Evolutionary conservation across 2,888 invertebrate genomes (phyloP).

Genomic region (Dusona sp.): DNA sequence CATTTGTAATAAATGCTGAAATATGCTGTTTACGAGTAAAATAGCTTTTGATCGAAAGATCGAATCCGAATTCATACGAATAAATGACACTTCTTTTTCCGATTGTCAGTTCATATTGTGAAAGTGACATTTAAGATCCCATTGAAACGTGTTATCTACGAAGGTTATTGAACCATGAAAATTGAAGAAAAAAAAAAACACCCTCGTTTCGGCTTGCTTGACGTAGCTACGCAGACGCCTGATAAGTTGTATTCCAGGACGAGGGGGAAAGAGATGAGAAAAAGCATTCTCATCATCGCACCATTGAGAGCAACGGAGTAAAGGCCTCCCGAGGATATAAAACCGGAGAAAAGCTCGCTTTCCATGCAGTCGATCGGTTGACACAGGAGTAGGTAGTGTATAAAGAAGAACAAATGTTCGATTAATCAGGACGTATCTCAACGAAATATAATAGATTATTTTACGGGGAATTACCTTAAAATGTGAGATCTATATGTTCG

Average conservation of each 20-base stretch:
- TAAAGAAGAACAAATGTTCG: not conserved
- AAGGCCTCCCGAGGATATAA: not conserved
- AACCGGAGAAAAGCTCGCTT: not conserved
- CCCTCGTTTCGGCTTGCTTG: not conserved
- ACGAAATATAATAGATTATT: too few relatives aligned
- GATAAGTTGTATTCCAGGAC: not conserved
- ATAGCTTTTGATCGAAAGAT: not conserved
- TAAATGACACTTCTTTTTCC: not conserved
- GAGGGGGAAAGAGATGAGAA: not conserved
- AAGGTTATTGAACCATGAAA: not conserved
- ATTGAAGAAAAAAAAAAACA: not conserved
- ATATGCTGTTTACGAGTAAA: not conserved
- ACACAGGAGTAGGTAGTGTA: not conserved
- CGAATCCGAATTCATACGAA: not conserved
- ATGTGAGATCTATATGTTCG: too few relatives aligned
- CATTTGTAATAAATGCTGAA: not conserved
- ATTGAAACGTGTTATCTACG: not conserved
- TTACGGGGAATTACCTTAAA: too few relatives aligned
- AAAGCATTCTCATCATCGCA: not conserved
- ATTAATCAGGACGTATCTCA: too few relatives aligned
- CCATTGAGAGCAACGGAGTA: not conserved
- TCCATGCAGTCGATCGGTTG: not conserved
- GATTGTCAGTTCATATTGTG: not conserved
- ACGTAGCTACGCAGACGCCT: too few relatives aligned
- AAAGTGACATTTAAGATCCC: not conserved